Conservation (phyloP, 2,888 invertebrate genomes). For the Sceliomorpha sp. region DNA sequence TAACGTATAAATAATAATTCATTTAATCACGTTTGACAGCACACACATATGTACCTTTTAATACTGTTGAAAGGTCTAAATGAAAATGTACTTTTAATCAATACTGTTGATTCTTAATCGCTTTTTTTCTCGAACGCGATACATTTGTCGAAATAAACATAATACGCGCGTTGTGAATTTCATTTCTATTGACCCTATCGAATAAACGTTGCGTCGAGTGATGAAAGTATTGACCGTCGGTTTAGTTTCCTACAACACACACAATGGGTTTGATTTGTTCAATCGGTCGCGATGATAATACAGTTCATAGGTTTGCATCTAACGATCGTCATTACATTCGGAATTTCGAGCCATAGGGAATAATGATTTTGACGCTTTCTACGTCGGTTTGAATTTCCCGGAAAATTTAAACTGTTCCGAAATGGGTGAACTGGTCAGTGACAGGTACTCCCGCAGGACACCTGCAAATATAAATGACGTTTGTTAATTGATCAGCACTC, state of each 20-base stretch:
- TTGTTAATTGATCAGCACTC: constrained; percentile 35
- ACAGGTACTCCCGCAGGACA: constrained; percentile 40
- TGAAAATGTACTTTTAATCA: too few relatives aligned
- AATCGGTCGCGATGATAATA: constrained; percentile 47
- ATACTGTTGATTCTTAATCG: too few relatives aligned
- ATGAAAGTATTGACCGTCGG: constrained; percentile 39
- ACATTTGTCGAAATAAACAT: constrained; percentile 39
- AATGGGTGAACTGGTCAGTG: constrained; percentile 36
- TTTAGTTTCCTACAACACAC: constrained; percentile 26
- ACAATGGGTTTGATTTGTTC: constrained; percentile 33
- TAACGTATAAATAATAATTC: too few relatives aligned
- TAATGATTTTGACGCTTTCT: constrained; percentile 50
- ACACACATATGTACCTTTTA: too few relatives aligned
- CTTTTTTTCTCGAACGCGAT: constrained; percentile 11
- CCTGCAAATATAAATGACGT: constrained; percentile 40
- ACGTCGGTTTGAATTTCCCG: constrained; percentile 42
- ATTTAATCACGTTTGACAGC: too few relatives aligned
- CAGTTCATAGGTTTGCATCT: constrained; percentile 45
- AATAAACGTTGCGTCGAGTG: constrained; percentile 31
- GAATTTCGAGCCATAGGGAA: constrained; percentile 30
- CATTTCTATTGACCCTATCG: constrained; percentile 18
- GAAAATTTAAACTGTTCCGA: constrained; percentile 41
- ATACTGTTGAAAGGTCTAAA: too few relatives aligned
- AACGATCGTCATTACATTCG: constrained; percentile 40
- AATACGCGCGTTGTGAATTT: constrained; percentile 33